phyloP scores from a whole-genome alignment of 1,140 invertebrate genomes.

The Ooceraea biroi region DNA sequence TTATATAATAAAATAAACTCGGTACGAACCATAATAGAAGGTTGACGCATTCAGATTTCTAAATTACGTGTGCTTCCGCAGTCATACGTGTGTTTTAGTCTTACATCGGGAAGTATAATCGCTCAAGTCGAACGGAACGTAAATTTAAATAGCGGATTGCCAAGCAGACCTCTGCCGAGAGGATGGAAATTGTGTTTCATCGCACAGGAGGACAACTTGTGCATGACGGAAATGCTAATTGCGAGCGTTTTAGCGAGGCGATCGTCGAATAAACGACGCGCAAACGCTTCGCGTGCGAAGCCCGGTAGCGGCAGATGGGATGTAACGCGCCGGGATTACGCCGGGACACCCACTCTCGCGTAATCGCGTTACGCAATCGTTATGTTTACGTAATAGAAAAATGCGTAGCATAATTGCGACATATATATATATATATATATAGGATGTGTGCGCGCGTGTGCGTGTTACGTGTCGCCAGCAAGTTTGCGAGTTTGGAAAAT shows the following conservation, averaged over 20 bases:
- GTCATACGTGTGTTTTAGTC: too few relatives aligned
- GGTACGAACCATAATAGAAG: too few relatives aligned
- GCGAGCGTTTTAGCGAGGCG: conserved; percentile 21
- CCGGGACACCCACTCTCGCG: neutral
- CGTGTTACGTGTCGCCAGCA: too few relatives aligned
- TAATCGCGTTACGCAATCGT: conserved; percentile 49
- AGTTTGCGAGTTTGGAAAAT: neutral
- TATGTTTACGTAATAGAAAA: conserved; percentile 18
- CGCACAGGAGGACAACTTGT: neutral
- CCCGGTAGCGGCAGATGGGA: conserved; percentile 15
- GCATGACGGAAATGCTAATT: conserved; percentile 42
- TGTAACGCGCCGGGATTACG: conserved; percentile 31
- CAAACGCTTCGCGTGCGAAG: conserved; percentile 60
- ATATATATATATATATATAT: neutral
- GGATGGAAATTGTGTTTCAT: neutral
- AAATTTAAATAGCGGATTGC: too few relatives aligned
- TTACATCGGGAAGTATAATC: too few relatives aligned
- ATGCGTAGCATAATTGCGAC: neutral
- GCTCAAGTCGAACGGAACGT: too few relatives aligned
- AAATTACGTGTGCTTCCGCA: too few relatives aligned
- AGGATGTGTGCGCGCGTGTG: too few relatives aligned
- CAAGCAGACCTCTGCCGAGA: neutral
- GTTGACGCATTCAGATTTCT: too few relatives aligned
- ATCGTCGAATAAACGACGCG: conserved; percentile 45
- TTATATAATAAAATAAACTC: too few relatives aligned